Conservation (phyloP, 2,888 invertebrate species). For the Latrodectus elegans region DNA sequence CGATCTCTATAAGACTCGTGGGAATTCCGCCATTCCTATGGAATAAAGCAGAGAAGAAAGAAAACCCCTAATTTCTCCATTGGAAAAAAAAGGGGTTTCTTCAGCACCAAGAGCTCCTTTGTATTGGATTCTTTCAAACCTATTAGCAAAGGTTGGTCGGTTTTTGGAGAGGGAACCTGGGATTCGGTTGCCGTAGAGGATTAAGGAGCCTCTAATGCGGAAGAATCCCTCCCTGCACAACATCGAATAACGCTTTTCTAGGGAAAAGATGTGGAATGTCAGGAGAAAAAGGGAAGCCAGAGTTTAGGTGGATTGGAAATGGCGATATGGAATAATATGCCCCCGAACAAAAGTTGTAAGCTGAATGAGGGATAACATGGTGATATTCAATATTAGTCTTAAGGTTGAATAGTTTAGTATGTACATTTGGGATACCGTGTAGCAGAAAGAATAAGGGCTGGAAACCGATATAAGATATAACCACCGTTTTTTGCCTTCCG, state of each 20-base stretch:
- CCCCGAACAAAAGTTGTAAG: no score
- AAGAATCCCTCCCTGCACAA: not conserved
- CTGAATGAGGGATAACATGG: no score
- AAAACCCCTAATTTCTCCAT: not conserved
- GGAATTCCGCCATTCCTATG: not conserved
- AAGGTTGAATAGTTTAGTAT: no score
- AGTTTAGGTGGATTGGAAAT: no score
- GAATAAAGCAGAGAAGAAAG: not conserved
- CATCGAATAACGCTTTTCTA: not conserved
- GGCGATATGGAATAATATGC: no score
- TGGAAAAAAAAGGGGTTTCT: not conserved
- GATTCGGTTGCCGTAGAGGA: not conserved
- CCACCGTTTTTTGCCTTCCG: no score
- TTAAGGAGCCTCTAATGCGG: not conserved
- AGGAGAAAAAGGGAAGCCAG: not conserved
- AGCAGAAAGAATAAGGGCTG: no score
- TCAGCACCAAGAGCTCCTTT: not conserved
- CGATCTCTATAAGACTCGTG: slow-evolving; percentile 9
- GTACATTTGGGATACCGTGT: no score
- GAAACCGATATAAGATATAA: no score
- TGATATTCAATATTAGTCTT: no score
- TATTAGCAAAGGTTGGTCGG: slow-evolving; percentile 2
- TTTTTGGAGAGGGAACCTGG: not conserved
- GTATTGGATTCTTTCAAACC: not conserved
- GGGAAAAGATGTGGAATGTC: not conserved